These are phyloP conservation scores for Papilio polyxenes DNA, from an alignment of 1,140 invertebrate species.

Conservation along the genomic window DNA sequence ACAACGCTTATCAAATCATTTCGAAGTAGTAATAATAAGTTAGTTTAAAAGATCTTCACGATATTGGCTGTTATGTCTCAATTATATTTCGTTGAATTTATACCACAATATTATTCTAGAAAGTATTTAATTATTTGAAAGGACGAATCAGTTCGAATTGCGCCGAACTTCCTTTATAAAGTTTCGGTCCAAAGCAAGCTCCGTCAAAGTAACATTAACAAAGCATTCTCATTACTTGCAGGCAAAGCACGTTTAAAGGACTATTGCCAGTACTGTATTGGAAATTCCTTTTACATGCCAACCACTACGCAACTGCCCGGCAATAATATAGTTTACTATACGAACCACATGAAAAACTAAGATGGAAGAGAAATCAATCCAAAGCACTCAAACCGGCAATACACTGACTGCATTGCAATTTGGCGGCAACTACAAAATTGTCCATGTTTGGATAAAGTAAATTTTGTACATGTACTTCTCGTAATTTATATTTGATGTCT, in stretches of 20 bases:
- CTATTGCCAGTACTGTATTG: not conserved
- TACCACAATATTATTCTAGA: not conserved
- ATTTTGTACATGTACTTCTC: too few species aligned
- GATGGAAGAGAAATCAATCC: not conserved
- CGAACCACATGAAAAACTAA: not conserved
- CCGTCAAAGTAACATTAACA: constrained; percentile 1
- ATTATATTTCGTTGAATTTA: not conserved
- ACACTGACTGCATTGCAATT: not conserved
- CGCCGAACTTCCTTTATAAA: not conserved
- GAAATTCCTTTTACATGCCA: constrained; percentile 11
- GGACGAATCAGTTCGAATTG: not conserved
- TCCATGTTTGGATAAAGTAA: too few species aligned
- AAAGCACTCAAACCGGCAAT: not conserved
- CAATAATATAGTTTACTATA: not conserved
- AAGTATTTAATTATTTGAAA: not conserved
- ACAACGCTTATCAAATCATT: not conserved
- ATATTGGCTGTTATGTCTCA: too few species aligned
- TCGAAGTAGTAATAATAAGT: not conserved
- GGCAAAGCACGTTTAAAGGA: not conserved
- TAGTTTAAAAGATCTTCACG: too few species aligned
- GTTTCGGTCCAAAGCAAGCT: not conserved
- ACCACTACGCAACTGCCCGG: not conserved
- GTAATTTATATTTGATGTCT: too few species aligned
- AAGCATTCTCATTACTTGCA: constrained; percentile 18
- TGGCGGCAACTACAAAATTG: not conserved